phyloP scores from a whole-genome alignment of 2,888 invertebrate species.

The Tachina lurida region DNA sequence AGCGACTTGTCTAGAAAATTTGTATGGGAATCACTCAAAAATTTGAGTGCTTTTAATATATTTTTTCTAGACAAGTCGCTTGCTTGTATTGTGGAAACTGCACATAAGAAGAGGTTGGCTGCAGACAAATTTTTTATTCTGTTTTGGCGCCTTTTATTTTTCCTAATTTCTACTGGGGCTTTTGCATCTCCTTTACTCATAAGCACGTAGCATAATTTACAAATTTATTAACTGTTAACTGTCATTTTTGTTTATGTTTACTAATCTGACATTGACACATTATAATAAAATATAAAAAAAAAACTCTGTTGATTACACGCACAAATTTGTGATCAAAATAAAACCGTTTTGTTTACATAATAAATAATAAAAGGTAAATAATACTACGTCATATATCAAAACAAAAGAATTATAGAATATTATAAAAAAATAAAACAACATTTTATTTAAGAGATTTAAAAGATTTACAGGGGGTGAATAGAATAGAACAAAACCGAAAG shows the following conservation, averaged over 20 bases:
- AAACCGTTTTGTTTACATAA: conserved; percentile 41
- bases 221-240: conserved; percentile 31
- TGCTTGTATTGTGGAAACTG: too few species aligned
- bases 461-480: background rate
- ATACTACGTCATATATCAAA: conserved; percentile 57
- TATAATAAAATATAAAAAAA: conserved; percentile 15
- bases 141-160: background rate
- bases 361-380: conserved; percentile 37
- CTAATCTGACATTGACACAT: conserved; percentile 56
- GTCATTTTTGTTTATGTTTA: conserved; percentile 49
- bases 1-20: too few species aligned
- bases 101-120: too few species aligned
- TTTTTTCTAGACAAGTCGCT: too few species aligned
- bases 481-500: background rate
- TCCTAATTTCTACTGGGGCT: conserved; percentile 6
- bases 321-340: background rate
- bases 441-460: background rate
- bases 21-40: too few species aligned
- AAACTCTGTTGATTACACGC: background rate
- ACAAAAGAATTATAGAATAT: conserved; percentile 11
- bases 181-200: background rate
- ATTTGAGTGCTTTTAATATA: too few species aligned
- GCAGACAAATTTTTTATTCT: too few species aligned
- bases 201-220: conserved; percentile 6
- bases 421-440: conserved; percentile 8